Conservation (phyloP, 2,113 vertebrate species). For the Neogobius melanostomus region DNA sequence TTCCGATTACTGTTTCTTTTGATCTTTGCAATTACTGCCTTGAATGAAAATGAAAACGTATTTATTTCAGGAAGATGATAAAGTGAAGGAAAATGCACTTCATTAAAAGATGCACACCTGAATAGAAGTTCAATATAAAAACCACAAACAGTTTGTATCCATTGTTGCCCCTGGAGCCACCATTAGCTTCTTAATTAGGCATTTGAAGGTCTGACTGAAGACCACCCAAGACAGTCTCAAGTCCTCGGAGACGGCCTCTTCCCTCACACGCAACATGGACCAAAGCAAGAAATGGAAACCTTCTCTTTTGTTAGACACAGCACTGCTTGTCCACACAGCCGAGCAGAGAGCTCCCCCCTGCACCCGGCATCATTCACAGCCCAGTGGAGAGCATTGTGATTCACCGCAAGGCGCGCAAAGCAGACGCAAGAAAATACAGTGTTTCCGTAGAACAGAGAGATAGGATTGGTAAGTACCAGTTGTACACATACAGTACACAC, state of each 20-base stretch:
- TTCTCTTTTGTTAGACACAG: not conserved
- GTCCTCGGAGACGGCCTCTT: slow-evolving; percentile 20
- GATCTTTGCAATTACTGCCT: not conserved
- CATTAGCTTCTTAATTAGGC: not conserved
- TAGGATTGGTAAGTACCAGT: slow-evolving; percentile 37
- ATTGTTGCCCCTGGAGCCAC: not conserved
- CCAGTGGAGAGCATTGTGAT: slow-evolving; percentile 64
- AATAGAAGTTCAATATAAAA: not conserved
- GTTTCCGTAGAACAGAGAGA: slow-evolving; percentile 28
- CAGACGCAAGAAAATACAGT: slow-evolving; percentile 51
- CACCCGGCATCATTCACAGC: slow-evolving; percentile 49
- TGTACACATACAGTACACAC: slow-evolving; percentile 22
- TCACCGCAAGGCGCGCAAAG: slow-evolving; percentile 44
- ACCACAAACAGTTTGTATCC: not conserved
- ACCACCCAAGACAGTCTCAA: slow-evolving; percentile 3
- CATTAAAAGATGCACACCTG: not conserved
- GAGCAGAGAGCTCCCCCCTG: slow-evolving; percentile 5
- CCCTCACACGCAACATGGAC: not conserved
- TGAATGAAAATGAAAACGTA: not conserved
- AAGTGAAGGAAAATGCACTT: not conserved
- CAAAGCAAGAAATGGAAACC: not conserved
- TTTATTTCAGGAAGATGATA: not conserved
- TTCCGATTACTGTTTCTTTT: not conserved
- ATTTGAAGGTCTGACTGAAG: not conserved
- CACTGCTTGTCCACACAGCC: not conserved